Evolutionary conservation across 2,113 vertebrate genomes (phyloP), one percentile per base, ranked within the genome.

Genomic region (Megalops atlanticus): DNA sequence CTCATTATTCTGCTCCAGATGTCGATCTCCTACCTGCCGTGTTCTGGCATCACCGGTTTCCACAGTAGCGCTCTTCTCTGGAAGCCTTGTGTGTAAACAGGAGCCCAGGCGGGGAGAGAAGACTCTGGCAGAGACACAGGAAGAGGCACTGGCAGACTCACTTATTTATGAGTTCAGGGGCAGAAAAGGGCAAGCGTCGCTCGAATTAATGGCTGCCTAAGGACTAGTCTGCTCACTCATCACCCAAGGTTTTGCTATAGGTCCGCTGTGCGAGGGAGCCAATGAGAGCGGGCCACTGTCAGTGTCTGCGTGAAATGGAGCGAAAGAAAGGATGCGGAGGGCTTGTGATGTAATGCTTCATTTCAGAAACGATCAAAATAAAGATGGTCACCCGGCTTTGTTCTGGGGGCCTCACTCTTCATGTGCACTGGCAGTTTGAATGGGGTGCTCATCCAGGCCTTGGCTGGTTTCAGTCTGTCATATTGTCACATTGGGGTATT

Each of bases 161-260:
- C 74, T 85, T 83, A 86, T 90, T 88, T 82, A 84, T 85, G 84
- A 85, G 85, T 72, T 84, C 69, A 24, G 85, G 74, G 80, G 82
- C 70, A 43, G 82, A 81, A 78, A 79, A 84, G 78, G 83, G 35
- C 72, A 81, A 41, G 27, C 68, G 58, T 83, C 81, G 82, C 84
- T 35, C 4, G 31, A 41, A 45, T 21, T 16, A 70, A 47, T 31
- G 24, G 52, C 38, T 27, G 77, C 41, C 27, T 43, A 43, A 18
- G 10, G 52, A 68, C 2, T 41, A 69, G 18, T 40, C n/a, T 69
- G 16, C 15, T 68, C 12, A 5, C 39, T n/a, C 47, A 4, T 7
- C 4, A 31, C 33, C 80, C 31, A 35, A 49, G 40, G 31, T 49
- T 49, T 76, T 18, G 27, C 40, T 18, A 18, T 12, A 36, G 7